Conservation (phyloP, 1,140 invertebrate genomes). For the Sycophila sp. region DNA sequence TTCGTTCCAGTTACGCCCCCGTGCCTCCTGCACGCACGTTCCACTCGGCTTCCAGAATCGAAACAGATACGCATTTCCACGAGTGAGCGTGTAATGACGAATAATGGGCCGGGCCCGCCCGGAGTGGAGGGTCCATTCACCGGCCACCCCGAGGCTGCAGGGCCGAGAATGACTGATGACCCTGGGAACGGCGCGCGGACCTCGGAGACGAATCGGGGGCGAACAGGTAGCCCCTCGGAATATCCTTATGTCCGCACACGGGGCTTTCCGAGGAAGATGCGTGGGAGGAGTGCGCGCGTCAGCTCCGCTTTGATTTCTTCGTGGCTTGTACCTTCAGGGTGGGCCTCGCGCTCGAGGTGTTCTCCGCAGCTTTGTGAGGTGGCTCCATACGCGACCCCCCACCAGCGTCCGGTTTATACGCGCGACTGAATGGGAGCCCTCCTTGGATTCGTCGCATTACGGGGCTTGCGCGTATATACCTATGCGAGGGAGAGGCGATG, state of each 20-base stretch:
- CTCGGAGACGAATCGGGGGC: constrained; percentile 32
- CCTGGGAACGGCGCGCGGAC: constrained; percentile 30
- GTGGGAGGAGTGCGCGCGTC: constrained; percentile 3
- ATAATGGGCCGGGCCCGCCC: constrained; percentile 57
- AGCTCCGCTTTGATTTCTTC: constrained; percentile 22
- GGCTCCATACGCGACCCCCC: neutral
- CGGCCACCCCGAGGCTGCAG: neutral
- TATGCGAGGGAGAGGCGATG: constrained; percentile 11
- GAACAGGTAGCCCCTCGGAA: constrained; percentile 50
- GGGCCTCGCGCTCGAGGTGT: constrained; percentile 15
- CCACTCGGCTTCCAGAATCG: neutral
- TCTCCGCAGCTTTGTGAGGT: too few relatives aligned
- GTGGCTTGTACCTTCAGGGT: constrained; percentile 25
- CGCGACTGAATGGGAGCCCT: neutral
- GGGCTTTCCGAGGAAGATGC: too few relatives aligned
- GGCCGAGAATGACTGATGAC: constrained; percentile 61
- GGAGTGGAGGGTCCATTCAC: constrained; percentile 44
- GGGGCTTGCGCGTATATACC: neutral
- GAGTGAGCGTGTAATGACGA: constrained; percentile 65
- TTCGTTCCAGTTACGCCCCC: neutral
- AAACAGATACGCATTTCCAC: constrained; percentile 52
- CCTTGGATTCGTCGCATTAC: neutral
- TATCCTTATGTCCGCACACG: neutral
- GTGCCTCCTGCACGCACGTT: neutral
- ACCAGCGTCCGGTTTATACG: neutral